A percentile compares a stretch with the other conserved stretches of the same genome.
Evolutionary conservation across 92 coral and sea anemone genomes (phyloP).

Genomic region (Epizoanthus fatuus): DNA sequence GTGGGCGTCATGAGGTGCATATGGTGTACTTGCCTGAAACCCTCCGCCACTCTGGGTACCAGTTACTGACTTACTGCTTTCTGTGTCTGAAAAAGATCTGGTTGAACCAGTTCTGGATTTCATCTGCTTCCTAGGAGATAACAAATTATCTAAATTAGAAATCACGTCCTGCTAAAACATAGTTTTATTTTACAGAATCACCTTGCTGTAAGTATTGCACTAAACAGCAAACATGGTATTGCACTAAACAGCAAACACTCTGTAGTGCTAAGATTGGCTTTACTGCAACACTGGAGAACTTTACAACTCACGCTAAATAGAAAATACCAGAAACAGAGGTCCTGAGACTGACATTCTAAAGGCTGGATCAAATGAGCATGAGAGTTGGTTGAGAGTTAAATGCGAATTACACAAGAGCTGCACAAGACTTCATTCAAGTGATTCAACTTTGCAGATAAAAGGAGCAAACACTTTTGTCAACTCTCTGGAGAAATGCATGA

Average conservation of each 20-base stretch:
- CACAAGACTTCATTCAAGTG: too few species aligned
- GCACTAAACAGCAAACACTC: too few species aligned
- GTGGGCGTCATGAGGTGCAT: neutral
- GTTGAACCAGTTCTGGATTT: slow-evolving; percentile 23
- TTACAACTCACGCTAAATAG: neutral
- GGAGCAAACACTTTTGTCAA: too few species aligned
- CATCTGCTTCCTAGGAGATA: slow-evolving; percentile 39
- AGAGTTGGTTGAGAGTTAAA: too few species aligned
- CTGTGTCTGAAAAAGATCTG: neutral
- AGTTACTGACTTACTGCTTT: slow-evolving; percentile 1
- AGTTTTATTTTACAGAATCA: too few species aligned
- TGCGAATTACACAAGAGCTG: too few species aligned
- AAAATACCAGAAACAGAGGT: neutral
- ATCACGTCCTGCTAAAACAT: too few species aligned
- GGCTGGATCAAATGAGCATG: too few species aligned
- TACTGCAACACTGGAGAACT: neutral
- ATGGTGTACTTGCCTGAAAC: neutral
- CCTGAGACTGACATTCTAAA: neutral
- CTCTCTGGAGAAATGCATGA: too few species aligned
- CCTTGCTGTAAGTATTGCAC: too few species aligned
- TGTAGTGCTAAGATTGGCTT: neutral
- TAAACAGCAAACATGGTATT: too few species aligned
- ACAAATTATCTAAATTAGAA: neutral
- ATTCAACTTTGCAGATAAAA: too few species aligned
- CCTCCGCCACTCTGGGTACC: slow-evolving; percentile 2